Evolutionary conservation across 2,113 vertebrate species (phyloP).

Genomic region (Charadrius vociferus): DNA sequence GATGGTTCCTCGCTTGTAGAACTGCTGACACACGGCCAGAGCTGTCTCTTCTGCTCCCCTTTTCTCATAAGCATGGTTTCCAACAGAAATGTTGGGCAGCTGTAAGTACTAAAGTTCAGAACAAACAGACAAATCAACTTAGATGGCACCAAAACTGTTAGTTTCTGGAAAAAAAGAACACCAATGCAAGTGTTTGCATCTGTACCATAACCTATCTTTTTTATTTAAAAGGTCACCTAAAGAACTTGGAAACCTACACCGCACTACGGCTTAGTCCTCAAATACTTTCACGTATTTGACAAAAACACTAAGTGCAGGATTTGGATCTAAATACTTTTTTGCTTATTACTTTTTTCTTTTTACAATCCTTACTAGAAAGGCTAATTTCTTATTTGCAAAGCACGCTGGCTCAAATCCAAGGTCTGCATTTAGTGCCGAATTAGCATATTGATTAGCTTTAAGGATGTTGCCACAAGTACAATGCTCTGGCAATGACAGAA

Average conservation of each 20-base stretch:
- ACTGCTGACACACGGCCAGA: conserved; percentile 86
- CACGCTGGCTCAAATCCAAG: neutral
- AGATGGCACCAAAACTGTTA: neutral
- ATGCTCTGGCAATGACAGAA: neutral
- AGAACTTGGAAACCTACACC: neutral
- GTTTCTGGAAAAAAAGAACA: neutral
- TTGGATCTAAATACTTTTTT: neutral
- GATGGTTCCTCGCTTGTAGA: conserved; percentile 85
- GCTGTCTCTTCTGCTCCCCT: conserved; percentile 70
- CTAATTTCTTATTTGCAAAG: neutral
- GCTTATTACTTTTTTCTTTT: neutral
- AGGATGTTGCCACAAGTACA: neutral
- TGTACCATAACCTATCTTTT: neutral
- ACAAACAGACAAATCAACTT: neutral
- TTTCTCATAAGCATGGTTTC: conserved; percentile 87
- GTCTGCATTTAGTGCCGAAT: neutral
- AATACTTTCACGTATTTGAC: neutral
- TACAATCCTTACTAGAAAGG: neutral
- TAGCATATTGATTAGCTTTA: neutral
- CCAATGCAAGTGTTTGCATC: neutral
- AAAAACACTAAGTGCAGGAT: neutral
- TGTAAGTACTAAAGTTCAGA: conserved; percentile 80
- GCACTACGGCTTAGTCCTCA: neutral
- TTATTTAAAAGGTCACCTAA: neutral
- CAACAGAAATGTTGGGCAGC: conserved; percentile 83